Evolutionary conservation across 2,797 vertebrate genomes (phyloP), one percentile per base, ranked within the genome.

Genomic region (Coracias cyanogaster): DNA sequence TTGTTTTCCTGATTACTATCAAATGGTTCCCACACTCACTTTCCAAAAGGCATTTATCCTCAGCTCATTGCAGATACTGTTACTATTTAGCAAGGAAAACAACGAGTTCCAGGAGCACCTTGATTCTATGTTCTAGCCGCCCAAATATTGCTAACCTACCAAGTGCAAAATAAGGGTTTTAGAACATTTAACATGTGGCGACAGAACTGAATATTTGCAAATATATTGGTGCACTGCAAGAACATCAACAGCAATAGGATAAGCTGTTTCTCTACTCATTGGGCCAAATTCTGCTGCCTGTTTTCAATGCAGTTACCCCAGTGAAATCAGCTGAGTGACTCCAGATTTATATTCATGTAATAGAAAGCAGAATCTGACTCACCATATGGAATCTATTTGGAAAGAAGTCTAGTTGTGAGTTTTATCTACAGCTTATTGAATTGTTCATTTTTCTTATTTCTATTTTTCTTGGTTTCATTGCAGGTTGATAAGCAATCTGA

Each of bases 381-480:
- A 35, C 78, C 96, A 96, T 92, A 71, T 92, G 96, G 95, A 96
- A 95, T 61, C 45, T 52, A 95, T 97, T 96, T 94, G 78, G 83
- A 94, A 92, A 93, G 77, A 67, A 87, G 33, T 92, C 74, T 89
- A 87, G 86, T 92, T 82, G 74, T 7, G 24, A 94, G 74, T 74
- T 94, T 96, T 97, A 96, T 92, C 94, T 95, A 43, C 79, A 91
- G 52, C 52, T 95, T 92, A 95, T 94, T 95, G 86, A 94, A 95
- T 82, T 95, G 94, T 94, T 84, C 90, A 64, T 89, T 95, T 95
- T 93, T 92, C 86, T 90, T 90, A 57, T 89, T 96, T 89, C 64
- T 96, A 20, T 86, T 94, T 94, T 96, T 90, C 94, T 92, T 95
- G 78, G 89, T 82, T 90, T 93, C 0, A 3, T 80, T 87, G 90